phyloP scores from a whole-genome alignment of 2,797 vertebrate genomes.

The Pteronotus mesoamericanus region DNA sequence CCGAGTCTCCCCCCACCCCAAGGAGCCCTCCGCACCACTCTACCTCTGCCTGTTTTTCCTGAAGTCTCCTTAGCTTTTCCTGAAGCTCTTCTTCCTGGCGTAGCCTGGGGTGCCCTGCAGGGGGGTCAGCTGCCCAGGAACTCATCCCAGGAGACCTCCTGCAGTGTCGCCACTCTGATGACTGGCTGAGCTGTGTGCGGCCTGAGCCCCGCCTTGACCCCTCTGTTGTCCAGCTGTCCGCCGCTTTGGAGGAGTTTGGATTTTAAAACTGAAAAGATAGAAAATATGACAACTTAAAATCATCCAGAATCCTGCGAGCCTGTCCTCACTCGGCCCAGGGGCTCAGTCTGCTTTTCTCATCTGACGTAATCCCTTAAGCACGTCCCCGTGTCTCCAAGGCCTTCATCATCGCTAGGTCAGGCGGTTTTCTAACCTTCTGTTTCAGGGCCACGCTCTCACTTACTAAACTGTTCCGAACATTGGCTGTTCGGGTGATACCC shows the following conservation, averaged over 20 bases:
- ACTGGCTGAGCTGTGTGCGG: background rate
- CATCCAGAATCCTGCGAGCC: background rate
- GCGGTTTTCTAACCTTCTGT: background rate
- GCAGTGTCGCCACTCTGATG: rapidly evolving
- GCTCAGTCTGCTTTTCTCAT: background rate
- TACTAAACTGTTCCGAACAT: background rate
- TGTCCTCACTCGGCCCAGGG: background rate
- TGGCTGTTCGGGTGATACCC: background rate
- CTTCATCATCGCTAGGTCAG: background rate
- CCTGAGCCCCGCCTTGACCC: background rate
- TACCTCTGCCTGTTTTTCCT: background rate
- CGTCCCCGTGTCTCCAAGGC: background rate
- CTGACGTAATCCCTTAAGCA: too few relatives aligned
- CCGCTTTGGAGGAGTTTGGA: background rate
- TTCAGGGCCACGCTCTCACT: background rate
- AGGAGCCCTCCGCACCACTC: background rate
- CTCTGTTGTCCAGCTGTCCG: background rate
- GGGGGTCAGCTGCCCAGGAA: background rate
- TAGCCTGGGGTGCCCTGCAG: background rate
- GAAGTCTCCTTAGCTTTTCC: background rate
- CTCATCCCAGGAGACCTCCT: background rate
- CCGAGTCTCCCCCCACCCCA: background rate
- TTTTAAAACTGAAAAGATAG: background rate
- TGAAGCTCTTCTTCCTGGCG: background rate
- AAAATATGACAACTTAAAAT: background rate